phyloP scores from a whole-genome alignment of 2,888 invertebrate species.

The Eupithecia subfuscata region DNA sequence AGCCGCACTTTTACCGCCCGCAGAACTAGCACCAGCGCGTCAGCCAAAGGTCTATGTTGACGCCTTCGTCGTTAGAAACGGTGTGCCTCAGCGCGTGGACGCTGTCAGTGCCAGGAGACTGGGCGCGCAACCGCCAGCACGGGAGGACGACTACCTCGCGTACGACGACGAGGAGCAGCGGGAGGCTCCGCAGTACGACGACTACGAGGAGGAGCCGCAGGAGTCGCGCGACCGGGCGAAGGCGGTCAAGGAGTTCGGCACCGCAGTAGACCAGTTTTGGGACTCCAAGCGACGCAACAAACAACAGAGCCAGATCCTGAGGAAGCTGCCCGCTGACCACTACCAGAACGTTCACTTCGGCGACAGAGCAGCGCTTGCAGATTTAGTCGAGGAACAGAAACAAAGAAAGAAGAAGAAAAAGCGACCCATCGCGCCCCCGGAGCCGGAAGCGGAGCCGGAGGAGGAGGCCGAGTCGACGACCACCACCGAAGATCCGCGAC shows the following conservation, averaged over 20 bases:
- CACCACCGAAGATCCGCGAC: conserved; percentile 74
- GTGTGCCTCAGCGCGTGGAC: conserved; percentile 71
- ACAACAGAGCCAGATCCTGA: conserved; percentile 41
- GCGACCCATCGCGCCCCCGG: conserved; percentile 52
- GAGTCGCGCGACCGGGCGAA: conserved; percentile 69
- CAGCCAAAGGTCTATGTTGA: conserved; percentile 76
- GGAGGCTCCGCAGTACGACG: conserved; percentile 54
- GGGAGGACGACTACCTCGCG: conserved; percentile 69
- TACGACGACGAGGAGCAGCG: conserved; percentile 67
- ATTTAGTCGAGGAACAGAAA: conserved; percentile 56
- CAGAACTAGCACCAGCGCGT: conserved; percentile 61
- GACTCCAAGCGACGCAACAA: conserved; percentile 60
- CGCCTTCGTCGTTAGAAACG: conserved; percentile 75
- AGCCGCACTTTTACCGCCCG: conserved; percentile 67
- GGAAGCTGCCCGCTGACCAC: conserved; percentile 59
- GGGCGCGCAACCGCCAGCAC: conserved; percentile 47
- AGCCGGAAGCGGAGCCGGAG: conserved; percentile 58
- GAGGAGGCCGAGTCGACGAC: conserved; percentile 71
- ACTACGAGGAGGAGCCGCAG: conserved; percentile 75
- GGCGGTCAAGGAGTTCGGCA: conserved; percentile 68
- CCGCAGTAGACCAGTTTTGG: conserved; percentile 77
- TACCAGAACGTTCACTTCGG: conserved; percentile 77
- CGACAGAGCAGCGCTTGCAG: conserved; percentile 63
- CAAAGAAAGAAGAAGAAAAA: conserved; percentile 59
- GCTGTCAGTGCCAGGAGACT: conserved; percentile 67